Evolutionary conservation across 23 tunicate genomes (phyloP), one percentile per base, ranked within the genome.

Genomic region (Oikopleura dioica): DNA sequence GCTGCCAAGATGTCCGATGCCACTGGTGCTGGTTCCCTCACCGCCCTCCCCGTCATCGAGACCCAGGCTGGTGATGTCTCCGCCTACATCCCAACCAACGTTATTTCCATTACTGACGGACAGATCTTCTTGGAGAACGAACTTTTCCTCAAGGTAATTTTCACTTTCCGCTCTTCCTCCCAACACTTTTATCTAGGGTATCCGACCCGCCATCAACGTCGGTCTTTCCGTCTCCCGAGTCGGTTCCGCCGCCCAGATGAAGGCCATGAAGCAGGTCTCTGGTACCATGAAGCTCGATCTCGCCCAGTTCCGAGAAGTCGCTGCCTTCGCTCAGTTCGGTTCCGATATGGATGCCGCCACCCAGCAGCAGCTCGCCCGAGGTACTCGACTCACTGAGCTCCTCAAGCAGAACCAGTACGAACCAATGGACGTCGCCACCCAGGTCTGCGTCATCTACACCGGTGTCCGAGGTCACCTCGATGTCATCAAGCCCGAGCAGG

Each of bases 31-130:
- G 95, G 99, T 23, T 86, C 99, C 36, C 81, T 94, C 68, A 94
- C 99, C 77, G 95, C 99, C 78, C 84, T 94, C 38, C 99, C 95
- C 33, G 95, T 94, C 58, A 86, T 86, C 37, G 99, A 94, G 68
- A 94, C 99, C 28, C 99, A 94, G 51, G 99, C 99, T 77, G 99
- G 99, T 86, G 99, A 94, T 50, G 95, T 94, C 76, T 94, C 95
- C 35, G 97, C 97, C 44, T 94, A 94, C 88, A 94, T 94, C 81
- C 99, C 99, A 77, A 94, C 99, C 80, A 94, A 94, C 79, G 99
- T 94, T 79, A 94, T 94, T 76, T 94, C 99, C 37, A 94, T 94
- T 38, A 94, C 99, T 78, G 99, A 94, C 69, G 99, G 99, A 68
- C 99, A 91, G 88, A 94, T 86, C 76, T 94, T 91, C 81, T 82